These are phyloP conservation scores for Diphyllodes magnificus DNA, from an alignment of 2,113 vertebrate species.

Conservation along the genomic window DNA sequence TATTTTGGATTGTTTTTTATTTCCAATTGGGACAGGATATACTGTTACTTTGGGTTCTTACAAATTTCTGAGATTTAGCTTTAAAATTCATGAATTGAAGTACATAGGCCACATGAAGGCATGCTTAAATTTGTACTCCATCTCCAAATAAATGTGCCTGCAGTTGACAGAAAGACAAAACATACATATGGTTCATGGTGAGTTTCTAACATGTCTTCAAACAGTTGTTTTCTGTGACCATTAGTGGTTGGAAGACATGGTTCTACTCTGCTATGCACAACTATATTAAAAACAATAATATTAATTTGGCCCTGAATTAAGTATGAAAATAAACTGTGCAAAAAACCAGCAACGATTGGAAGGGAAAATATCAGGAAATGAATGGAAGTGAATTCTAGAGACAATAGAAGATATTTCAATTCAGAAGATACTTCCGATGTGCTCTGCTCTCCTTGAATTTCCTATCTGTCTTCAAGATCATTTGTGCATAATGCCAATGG, in stretches of 20 bases:
- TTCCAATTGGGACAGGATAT: background rate
- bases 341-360: background rate
- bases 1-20: background rate
- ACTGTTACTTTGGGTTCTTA: background rate
- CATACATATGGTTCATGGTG: background rate
- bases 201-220: background rate
- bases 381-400: background rate
- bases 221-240: background rate
- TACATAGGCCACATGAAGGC: background rate
- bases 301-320: background rate
- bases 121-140: background rate
- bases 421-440: background rate
- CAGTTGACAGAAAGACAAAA: background rate
- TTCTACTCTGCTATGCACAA: background rate
- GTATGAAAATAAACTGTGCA: background rate
- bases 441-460: background rate
- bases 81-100: background rate
- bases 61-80: background rate
- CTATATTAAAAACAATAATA: background rate
- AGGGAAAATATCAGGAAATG: background rate
- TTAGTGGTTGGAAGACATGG: background rate
- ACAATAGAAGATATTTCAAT: background rate
- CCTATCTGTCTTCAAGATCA: background rate
- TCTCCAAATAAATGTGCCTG: background rate
- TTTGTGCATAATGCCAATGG: background rate